A percentile compares a stretch with the other conserved stretches of the same genome.
Evolutionary conservation across 2,888 invertebrate genomes (phyloP).

Genomic region (Drosophila algonquin): DNA sequence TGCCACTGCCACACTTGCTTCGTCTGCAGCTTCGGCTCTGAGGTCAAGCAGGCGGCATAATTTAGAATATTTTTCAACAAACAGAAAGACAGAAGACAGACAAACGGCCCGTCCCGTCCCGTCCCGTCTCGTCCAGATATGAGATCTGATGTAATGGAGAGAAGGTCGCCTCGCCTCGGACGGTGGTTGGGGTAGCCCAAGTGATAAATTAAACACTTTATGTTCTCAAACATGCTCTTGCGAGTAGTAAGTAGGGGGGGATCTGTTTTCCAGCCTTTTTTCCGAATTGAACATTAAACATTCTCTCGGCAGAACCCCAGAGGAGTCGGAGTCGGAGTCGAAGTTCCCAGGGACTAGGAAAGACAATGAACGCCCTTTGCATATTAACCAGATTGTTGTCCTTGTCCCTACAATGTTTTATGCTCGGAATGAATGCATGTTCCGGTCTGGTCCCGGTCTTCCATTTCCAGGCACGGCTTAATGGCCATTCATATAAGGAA

Average conservation of each 20-base stretch:
- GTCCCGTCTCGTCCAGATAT: neutral
- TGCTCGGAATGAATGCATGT: constrained; percentile 36
- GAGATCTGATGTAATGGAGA: constrained; percentile 29
- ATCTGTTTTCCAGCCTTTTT: constrained; percentile 12
- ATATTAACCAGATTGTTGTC: constrained; percentile 38
- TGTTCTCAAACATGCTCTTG: constrained; percentile 37
- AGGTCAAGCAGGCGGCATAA: constrained; percentile 62
- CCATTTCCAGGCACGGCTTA: constrained; percentile 21
- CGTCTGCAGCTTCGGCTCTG: constrained; percentile 20
- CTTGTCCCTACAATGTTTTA: constrained; percentile 23
- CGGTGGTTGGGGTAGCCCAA: constrained; percentile 7
- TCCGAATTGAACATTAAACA: constrained; percentile 50
- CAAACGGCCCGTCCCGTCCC: neutral
- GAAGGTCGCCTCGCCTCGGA: constrained; percentile 31
- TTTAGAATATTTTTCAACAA: constrained; percentile 42
- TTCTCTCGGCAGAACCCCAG: constrained; percentile 27
- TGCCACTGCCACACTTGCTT: constrained; percentile 11
- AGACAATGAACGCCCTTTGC: constrained; percentile 9
- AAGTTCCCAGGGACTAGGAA: constrained; percentile 8
- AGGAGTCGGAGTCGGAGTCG: constrained; percentile 1
- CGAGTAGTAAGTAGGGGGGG: neutral
- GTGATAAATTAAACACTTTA: constrained; percentile 72
- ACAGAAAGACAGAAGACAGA: constrained; percentile 20
- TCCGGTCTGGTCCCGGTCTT: constrained; percentile 26
- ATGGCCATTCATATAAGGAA: constrained; percentile 26